Evolutionary conservation across 1,140 invertebrate species (phyloP), one percentile per base, ranked within the genome.

Genomic region (Aphaenogaster ashmeadi): DNA sequence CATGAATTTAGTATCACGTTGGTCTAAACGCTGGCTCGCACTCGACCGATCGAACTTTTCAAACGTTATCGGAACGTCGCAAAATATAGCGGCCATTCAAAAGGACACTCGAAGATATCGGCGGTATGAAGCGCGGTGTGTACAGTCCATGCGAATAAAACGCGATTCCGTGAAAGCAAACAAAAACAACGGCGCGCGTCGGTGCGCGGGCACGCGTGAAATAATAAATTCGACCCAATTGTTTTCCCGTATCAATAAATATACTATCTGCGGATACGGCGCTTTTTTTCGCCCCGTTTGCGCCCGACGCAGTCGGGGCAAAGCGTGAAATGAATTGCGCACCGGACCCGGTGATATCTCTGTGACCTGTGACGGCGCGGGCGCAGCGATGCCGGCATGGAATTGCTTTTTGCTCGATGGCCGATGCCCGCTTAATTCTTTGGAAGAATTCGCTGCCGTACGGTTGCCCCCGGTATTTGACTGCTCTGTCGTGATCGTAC

Each of bases 181-280:
- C 78, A 58, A 62, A 64, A 67, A 79, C 71, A 72, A 89, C 56
- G 52, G 33, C 71, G 44, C 72, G 47, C 85, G 84, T 54, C 77
- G 89, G 44, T 60, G 50, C 58, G 52, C 78, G 83, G 54, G 64
- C 69, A 66, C 77, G 81, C 41, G 72, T 62, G 89, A 91, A 87
- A 90, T 91, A 90, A 92, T 91, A 90, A 92, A 92, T 91, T 81
- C 81, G 38, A 33, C 52, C 72, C 92, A 83, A 92, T 92, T 92
- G 92, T 91, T 92, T 87, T 66, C 78, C 56, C 86, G 84, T 91
- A 91, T 91, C 92, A 87, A 91, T 93, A 93, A 92, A 92, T 90
- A 93, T 88, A 90, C 75, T 84, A 67, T 87, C 77, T 60, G 62
- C 90, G 85, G 74, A 85, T 80, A 86, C 85, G 81, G 62, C 41